Percentiles rank a stretch among this genome's conserved stretches.
Evolutionary conservation across 2,888 invertebrate genomes (phyloP).

Genomic region (Cryptus viduatorius): DNA sequence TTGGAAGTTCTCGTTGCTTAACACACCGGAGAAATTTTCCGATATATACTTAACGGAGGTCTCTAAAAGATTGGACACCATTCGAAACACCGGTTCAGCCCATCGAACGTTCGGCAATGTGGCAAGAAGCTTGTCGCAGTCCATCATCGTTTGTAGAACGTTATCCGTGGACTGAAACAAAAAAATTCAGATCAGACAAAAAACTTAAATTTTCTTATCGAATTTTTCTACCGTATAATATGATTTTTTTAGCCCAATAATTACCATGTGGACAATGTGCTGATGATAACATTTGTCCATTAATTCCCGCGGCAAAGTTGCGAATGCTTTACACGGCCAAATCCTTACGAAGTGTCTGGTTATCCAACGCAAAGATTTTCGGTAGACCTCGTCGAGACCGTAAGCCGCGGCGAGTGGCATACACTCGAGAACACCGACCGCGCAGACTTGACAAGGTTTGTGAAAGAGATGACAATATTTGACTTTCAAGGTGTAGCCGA

Average conservation of each 20-base stretch:
- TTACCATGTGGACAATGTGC: constrained; percentile 91
- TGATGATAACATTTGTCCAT: constrained; percentile 94
- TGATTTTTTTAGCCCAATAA: background rate
- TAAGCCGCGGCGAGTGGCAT: constrained; percentile 94
- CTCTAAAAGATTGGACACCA: constrained; percentile 93
- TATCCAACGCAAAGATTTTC: constrained; percentile 95
- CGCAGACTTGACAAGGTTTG: constrained; percentile 96
- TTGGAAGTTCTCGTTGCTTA: constrained; percentile 89
- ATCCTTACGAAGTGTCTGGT: constrained; percentile 94
- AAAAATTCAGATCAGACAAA: background rate
- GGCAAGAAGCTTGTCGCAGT: constrained; percentile 92
- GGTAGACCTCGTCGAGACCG: constrained; percentile 94
- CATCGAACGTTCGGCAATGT: constrained; percentile 93
- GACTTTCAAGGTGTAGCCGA: constrained; percentile 93
- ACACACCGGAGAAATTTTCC: constrained; percentile 91
- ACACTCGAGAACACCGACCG: constrained; percentile 94
- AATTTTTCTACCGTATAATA: background rate
- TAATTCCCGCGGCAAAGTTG: constrained; percentile 92
- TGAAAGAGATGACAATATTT: constrained; percentile 98
- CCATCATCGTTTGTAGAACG: constrained; percentile 93
- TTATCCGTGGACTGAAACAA: constrained; percentile 89
- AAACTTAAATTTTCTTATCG: background rate
- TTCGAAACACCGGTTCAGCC: constrained; percentile 92
- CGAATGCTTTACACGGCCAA: constrained; percentile 96
- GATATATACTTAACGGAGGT: constrained; percentile 93